phyloP scores from a whole-genome alignment of 1,140 invertebrate species.

The Drosophila baimaii region DNA sequence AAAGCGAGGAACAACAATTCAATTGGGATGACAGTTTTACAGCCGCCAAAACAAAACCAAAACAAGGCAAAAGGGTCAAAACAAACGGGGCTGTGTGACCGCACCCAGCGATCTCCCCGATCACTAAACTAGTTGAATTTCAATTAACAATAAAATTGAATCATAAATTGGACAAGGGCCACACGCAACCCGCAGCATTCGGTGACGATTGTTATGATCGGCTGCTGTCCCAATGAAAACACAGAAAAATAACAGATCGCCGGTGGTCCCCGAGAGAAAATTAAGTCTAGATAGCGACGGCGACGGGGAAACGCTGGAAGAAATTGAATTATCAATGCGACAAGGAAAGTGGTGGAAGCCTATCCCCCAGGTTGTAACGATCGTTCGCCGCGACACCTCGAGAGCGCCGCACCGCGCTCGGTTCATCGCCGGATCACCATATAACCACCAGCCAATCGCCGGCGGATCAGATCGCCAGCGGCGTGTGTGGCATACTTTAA shows the following conservation, averaged over 20 bases:
- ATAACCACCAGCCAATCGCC: conserved; percentile 16
- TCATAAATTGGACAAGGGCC: conserved; percentile 74
- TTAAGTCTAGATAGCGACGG: conserved; percentile 67
- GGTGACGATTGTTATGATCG: conserved; percentile 79
- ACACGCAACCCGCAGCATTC: conserved; percentile 70
- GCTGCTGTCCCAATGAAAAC: conserved; percentile 29
- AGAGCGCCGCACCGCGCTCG: conserved; percentile 70
- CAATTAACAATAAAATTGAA: conserved; percentile 84
- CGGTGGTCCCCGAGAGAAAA: conserved; percentile 71
- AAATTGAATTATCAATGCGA: conserved; percentile 79
- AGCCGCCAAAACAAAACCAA: conserved; percentile 52
- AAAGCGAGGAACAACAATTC: conserved; percentile 36
- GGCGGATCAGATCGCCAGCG: conserved; percentile 43
- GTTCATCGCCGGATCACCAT: conserved; percentile 3
- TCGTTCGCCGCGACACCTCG: conserved; percentile 71
- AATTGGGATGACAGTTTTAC: conserved; percentile 74
- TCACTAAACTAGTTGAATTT: conserved; percentile 83
- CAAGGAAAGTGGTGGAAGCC: conserved; percentile 60
- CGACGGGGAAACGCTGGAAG: conserved; percentile 42
- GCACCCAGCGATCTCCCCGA: conserved; percentile 46
- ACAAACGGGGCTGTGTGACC: conserved; percentile 46
- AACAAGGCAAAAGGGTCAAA: conserved; percentile 51
- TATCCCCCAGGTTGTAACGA: conserved; percentile 49
- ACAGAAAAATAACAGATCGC: conserved; percentile 46
- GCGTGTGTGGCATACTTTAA: conserved; percentile 80